These are phyloP conservation scores for Catagonus wagneri DNA, from an alignment of 2,113 vertebrate genomes.

Conservation along the genomic window DNA sequence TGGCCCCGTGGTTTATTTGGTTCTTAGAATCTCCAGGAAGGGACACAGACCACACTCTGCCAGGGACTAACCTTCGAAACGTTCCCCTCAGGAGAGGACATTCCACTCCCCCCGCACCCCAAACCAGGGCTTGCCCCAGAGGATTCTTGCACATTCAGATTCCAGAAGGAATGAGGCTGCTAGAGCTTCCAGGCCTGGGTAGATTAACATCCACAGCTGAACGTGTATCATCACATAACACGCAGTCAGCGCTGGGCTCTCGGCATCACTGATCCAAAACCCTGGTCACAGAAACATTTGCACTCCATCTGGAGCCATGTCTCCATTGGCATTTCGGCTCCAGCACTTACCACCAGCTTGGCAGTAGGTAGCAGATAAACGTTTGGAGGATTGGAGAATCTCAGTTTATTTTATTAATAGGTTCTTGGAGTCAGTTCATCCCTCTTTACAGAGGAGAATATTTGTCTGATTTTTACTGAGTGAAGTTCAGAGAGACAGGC, in stretches of 20 bases:
- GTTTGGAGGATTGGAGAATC: slow-evolving; percentile 15
- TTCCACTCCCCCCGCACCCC: no score
- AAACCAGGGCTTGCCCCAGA: not conserved
- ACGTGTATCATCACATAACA: not conserved
- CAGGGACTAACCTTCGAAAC: not conserved
- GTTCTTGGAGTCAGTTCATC: not conserved
- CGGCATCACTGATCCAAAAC: not conserved
- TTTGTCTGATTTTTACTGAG: not conserved
- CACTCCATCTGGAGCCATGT: not conserved
- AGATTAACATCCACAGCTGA: not conserved
- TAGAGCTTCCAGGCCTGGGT: not conserved
- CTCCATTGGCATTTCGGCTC: not conserved
- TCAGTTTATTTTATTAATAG: slow-evolving; percentile 36
- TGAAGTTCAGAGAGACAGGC: not conserved
- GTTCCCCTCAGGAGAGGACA: not conserved
- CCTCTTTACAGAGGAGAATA: not conserved
- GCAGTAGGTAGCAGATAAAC: not conserved
- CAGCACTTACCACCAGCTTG: not conserved
- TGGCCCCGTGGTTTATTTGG: not conserved
- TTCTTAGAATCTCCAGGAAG: slow-evolving; percentile 16
- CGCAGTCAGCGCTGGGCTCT: not conserved
- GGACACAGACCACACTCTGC: not conserved
- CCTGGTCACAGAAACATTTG: not conserved
- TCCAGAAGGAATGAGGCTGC: slow-evolving; percentile 6
- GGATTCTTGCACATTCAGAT: slow-evolving; percentile 12